Conservation (phyloP, 64 coral and sea anemone species). For the Anthopleura sola region DNA sequence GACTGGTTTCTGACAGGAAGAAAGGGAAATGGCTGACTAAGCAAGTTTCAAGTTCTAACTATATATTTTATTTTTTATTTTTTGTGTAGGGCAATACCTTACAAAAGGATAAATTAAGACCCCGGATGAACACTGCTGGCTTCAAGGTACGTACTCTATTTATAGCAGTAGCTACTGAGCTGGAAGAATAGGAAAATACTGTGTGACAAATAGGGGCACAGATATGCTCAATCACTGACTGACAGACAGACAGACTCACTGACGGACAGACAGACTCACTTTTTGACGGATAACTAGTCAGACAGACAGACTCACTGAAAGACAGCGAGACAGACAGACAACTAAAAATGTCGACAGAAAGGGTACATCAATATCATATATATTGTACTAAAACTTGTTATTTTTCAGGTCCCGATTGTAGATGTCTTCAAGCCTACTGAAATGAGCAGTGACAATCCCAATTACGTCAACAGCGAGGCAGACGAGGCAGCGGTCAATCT, state of each 20-base stretch:
- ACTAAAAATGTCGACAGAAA: too few species aligned
- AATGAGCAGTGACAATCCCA: constrained; percentile 10
- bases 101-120: constrained; percentile 5
- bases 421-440: not conserved
- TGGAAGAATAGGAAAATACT: not conserved
- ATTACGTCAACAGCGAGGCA: constrained; percentile 46
- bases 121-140: constrained; percentile 5
- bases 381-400: not conserved
- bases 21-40: too few species aligned
- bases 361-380: too few species aligned
- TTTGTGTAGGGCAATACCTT: not conserved
- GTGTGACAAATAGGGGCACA: not conserved
- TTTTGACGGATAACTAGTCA: not conserved
- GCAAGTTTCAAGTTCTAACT: too few species aligned
- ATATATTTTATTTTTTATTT: not conserved
- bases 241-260: not conserved
- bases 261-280: not conserved
- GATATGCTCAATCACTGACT: not conserved
- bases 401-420: constrained; percentile 40
- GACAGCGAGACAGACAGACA: not conserved
- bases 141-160: not conserved
- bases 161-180: not conserved
- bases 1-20: not conserved
- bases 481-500: constrained; percentile 19
- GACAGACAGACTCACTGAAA: not conserved